These are phyloP conservation scores for Girardia tigrina DNA, from an alignment of 2,888 invertebrate genomes.

Conservation along the genomic window DNA sequence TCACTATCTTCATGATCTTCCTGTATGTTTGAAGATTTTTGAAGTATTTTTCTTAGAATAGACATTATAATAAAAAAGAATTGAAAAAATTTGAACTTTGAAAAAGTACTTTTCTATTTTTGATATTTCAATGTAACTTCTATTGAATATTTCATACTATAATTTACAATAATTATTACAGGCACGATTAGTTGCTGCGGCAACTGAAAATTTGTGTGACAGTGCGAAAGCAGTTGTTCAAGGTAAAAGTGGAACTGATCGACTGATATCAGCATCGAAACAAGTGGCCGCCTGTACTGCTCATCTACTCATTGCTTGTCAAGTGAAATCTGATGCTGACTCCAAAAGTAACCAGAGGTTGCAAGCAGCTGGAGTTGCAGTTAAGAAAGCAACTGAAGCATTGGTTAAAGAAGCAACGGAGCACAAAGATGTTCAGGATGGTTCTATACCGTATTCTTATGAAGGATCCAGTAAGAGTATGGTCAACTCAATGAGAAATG, in stretches of 20 bases:
- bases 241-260: conserved; percentile 62
- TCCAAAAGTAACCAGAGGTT: conserved; percentile 8
- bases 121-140: too few relatives aligned
- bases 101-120: too few relatives aligned
- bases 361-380: conserved; percentile 74
- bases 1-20: too few relatives aligned
- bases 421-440: background rate
- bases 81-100: too few relatives aligned
- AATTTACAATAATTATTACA: conserved; percentile 37
- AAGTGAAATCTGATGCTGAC: conserved; percentile 81
- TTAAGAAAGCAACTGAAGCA: conserved; percentile 91
- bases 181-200: conserved; percentile 36
- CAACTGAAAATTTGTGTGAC: conserved; percentile 60
- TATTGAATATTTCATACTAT: too few relatives aligned
- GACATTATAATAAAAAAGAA: too few relatives aligned
- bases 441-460: background rate
- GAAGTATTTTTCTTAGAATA: too few relatives aligned
- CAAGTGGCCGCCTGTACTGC: conserved; percentile 83
- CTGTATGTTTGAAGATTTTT: too few relatives aligned
- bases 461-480: conserved; percentile 12
- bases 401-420: conserved; percentile 83
- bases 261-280: conserved; percentile 83
- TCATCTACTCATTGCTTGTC: conserved; percentile 88
- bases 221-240: conserved; percentile 90
- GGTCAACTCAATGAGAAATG: conserved; percentile 27